These are phyloP conservation scores for Recurvirostra avosetta DNA, from an alignment of 2,113 vertebrate genomes.

Conservation along the genomic window DNA sequence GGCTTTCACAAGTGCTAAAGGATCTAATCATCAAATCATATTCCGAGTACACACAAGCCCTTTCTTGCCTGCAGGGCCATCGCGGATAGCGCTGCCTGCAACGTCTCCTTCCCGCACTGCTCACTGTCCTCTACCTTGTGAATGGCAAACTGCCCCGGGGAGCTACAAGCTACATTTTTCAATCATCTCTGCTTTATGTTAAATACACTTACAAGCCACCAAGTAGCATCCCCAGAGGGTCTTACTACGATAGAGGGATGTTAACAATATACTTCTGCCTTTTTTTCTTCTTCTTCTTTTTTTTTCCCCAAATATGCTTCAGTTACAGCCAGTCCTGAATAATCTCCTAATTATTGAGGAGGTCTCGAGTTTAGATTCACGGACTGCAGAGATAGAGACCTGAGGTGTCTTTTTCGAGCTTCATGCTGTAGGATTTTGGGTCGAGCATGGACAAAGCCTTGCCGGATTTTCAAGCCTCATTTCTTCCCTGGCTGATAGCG, in stretches of 20 bases:
- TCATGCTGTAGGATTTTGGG: not conserved
- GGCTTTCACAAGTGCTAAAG: not conserved
- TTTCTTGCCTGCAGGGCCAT: not conserved
- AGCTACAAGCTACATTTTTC: constrained; percentile 32
- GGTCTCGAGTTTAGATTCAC: not conserved
- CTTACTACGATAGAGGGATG: not conserved
- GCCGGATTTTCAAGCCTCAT: not conserved
- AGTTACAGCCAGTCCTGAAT: not conserved
- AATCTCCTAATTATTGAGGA: constrained; percentile 20
- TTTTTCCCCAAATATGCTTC: not conserved
- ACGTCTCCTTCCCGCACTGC: not conserved
- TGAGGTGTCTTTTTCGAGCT: not conserved
- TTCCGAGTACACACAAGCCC: not conserved
- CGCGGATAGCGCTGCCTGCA: not conserved
- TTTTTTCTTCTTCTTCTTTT: not conserved
- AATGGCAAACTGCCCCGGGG: constrained; percentile 23
- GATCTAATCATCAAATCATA: not conserved
- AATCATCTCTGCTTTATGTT: constrained; percentile 54
- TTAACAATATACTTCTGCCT: constrained; percentile 13
- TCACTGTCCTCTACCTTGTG: not conserved
- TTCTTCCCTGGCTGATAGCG: not conserved
- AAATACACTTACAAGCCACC: constrained; percentile 52
- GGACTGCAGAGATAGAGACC: not conserved
- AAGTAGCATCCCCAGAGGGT: constrained; percentile 21
- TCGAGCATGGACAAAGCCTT: not conserved